These are phyloP conservation scores for Ctenopoma kingsleyae DNA, from an alignment of 2,797 vertebrate genomes.

Conservation along the genomic window DNA sequence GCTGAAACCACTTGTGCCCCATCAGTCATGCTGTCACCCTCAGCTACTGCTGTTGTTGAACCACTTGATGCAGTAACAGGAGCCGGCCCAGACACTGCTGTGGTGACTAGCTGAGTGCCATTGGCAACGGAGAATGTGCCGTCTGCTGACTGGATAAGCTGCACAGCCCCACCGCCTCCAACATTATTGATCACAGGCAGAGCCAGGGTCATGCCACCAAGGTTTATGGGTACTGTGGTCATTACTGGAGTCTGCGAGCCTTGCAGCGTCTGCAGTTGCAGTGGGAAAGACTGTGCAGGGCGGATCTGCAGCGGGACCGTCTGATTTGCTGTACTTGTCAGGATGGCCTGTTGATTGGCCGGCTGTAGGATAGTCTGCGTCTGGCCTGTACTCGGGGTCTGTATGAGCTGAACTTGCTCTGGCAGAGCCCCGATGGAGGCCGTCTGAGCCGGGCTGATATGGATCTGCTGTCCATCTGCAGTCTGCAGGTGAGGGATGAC, in stretches of 20 bases:
- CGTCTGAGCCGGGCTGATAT: slow-evolving; percentile 90
- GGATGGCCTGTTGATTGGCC: slow-evolving; percentile 86
- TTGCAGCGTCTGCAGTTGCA: slow-evolving; percentile 95
- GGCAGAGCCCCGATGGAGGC: slow-evolving; percentile 85
- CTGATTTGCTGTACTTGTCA: slow-evolving; percentile 93
- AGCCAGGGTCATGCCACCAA: slow-evolving; percentile 95
- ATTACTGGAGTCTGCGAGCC: slow-evolving; percentile 94
- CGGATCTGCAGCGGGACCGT: slow-evolving; percentile 96
- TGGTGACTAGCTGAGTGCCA: slow-evolving; percentile 91
- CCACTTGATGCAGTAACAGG: slow-evolving; percentile 86
- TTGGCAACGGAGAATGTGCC: slow-evolving; percentile 92
- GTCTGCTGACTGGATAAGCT: slow-evolving; percentile 92
- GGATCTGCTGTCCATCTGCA: slow-evolving; percentile 95
- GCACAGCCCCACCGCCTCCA: slow-evolving; percentile 89
- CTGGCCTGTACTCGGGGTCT: slow-evolving; percentile 88
- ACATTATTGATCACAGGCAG: slow-evolving; percentile 96
- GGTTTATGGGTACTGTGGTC: slow-evolving; percentile 97
- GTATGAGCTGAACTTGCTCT: slow-evolving; percentile 97
- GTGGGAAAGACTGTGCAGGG: slow-evolving; percentile 93
- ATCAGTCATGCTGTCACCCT: slow-evolving; percentile 88
- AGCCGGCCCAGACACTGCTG: slow-evolving; percentile 86
- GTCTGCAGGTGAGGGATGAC: slow-evolving; percentile 98
- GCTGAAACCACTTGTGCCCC: slow-evolving; percentile 86
- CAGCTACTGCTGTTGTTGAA: slow-evolving; percentile 79
- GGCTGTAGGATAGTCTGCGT: slow-evolving; percentile 90